Evolutionary conservation across 2,797 vertebrate genomes (phyloP), one percentile per base, ranked within the genome.

Genomic region (Cercopithecus hamlyni): DNA sequence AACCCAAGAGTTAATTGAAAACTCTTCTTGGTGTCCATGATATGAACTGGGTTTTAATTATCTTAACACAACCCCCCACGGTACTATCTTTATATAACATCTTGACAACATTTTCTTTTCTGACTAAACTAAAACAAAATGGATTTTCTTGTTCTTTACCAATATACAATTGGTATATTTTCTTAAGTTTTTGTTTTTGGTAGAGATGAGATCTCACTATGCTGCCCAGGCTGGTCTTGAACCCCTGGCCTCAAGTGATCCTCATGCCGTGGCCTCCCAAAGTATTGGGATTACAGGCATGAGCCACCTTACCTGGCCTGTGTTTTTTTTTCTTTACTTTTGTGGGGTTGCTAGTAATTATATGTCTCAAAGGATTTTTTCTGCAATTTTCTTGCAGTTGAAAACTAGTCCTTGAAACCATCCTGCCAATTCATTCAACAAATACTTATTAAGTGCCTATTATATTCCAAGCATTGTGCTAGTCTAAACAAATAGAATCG

Each of bases 1-100:
- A 77, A 52, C 43, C 57, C 8, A 84, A 33, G 43, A 76, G 67
- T 72, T 55, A 80, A 64, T 83, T 94, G 55, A 76, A 94, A 96
- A 85, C 20, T 91, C 20, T 9, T 58, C 26, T 90, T 76, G 45
- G 77, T 58, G 57, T 95, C 61, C 26, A 50, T 9, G 85, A 43
- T 50, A 58, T 91, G 41, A 95, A 93, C 67, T 96, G 92, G n/a
- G 90, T 88, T 92, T 92, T 67, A 93, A 84, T 84, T 33, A 52
- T 55, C 12, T 26, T 72, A 55, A 55, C 19, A 27, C 2, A 72
- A 9, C 13, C 15, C 5, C 22, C 4, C 20, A 39, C 33, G 83
- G 4, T 75, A 30, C 64, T 88, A 79, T 92, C 26, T 57, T 77
- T 88, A 7, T 85, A 14, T 64, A 79, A 86, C 45, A 90, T 88